phyloP scores from a whole-genome alignment of 1,140 invertebrate genomes.

The Centruroides sculpturatus region DNA sequence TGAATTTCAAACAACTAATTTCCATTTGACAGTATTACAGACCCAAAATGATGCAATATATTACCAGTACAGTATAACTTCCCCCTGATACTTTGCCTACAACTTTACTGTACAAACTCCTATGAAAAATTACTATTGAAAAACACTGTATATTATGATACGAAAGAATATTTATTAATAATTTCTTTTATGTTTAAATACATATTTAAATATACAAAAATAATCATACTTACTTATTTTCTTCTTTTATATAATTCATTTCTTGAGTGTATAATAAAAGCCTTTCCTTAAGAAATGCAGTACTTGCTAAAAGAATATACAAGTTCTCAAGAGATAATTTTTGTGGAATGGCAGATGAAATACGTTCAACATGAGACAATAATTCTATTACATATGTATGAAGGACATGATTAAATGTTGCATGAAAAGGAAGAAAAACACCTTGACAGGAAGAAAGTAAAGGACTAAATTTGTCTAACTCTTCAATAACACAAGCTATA shows the following conservation, averaged over 20 bases:
- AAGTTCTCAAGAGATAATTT: neutral
- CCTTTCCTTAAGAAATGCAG: constrained; percentile 5
- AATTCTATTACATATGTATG: constrained; percentile 12
- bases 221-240: constrained; percentile 1
- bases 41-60: no score
- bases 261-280: constrained; percentile 2
- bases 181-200: neutral
- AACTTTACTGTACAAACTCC: no score
- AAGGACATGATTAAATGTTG: constrained; percentile 7
- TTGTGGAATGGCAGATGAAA: neutral
- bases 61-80: no score
- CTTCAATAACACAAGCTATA: neutral
- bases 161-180: no score
- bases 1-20: no score
- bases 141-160: no score
- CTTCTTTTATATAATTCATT: neutral
- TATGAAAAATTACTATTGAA: no score
- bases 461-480: constrained; percentile 6
- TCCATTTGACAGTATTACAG: no score
- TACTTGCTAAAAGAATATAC: constrained; percentile 4
- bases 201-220: neutral
- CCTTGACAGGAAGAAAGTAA: neutral
- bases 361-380: constrained; percentile 1
- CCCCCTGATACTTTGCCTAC: no score
- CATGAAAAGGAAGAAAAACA: constrained; percentile 6